Percentiles rank a stretch among this genome's conserved stretches.
Conservation (phyloP, 2,888 invertebrate genomes). For the Agrochola macilenta region DNA sequence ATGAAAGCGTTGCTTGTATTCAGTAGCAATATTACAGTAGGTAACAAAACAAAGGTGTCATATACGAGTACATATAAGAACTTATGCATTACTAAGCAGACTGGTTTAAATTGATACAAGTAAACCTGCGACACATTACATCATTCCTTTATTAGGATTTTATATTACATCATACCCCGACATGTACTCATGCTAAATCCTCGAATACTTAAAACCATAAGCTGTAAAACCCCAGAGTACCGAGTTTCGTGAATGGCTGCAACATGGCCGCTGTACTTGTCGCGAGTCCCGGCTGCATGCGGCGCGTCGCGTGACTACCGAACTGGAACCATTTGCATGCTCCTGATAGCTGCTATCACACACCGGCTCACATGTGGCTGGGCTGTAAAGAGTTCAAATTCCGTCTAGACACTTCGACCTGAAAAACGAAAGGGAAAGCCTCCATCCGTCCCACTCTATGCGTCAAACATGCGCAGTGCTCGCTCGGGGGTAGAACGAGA, state of each 20-base stretch:
- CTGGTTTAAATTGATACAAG: constrained; percentile 31
- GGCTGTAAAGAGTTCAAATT: constrained; percentile 87
- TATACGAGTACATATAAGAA: no score
- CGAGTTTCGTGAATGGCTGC: constrained; percentile 1
- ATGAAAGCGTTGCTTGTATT: constrained; percentile 24
- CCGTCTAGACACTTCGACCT: constrained; percentile 90
- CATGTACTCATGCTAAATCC: constrained; percentile 18
- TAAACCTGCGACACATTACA: constrained; percentile 38
- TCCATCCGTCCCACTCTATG: constrained; percentile 78
- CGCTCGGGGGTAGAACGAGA: constrained; percentile 74
- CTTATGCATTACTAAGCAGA: constrained; percentile 32
- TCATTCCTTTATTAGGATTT: constrained; percentile 43
- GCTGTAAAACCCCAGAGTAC: constrained; percentile 11
- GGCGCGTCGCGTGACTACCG: constrained; percentile 67
- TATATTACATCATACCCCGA: constrained; percentile 36
- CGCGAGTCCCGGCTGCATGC: constrained; percentile 54
- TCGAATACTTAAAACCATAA: constrained; percentile 22
- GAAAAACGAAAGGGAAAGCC: constrained; percentile 79
- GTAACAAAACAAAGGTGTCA: constrained; percentile 26
- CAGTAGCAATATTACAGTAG: constrained; percentile 13
- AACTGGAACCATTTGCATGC: constrained; percentile 77
- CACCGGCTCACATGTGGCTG: constrained; percentile 74
- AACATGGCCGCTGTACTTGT: constrained; percentile 1
- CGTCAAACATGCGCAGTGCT: constrained; percentile 86
- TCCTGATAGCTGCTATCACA: constrained; percentile 70